Evolutionary conservation across 2,888 invertebrate species (phyloP).

Genomic region (Stenolophus ochropezus): DNA sequence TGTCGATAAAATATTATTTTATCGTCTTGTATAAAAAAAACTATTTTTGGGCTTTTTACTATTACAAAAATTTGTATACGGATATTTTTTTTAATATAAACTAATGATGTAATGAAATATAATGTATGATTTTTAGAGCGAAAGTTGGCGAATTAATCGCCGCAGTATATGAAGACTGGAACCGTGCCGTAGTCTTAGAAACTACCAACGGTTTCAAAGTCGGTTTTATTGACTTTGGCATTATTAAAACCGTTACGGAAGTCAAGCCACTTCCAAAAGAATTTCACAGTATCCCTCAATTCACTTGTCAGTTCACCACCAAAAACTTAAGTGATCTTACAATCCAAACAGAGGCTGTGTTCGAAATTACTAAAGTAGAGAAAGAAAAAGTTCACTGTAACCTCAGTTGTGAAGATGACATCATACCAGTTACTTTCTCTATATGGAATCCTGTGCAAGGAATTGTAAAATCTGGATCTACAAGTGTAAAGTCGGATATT

Average conservation of each 20-base stretch:
- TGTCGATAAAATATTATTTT: no score
- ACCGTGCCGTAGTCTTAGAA: constrained; percentile 61
- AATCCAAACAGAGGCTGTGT: no score
- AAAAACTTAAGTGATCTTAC: background rate
- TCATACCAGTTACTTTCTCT: background rate
- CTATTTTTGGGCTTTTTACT: no score
- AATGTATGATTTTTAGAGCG: constrained; percentile 53
- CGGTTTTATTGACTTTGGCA: constrained; percentile 64
- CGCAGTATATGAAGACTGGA: constrained; percentile 59
- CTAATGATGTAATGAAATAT: background rate
- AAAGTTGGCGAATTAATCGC: constrained; percentile 62
- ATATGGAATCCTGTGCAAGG: background rate
- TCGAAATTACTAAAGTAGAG: constrained; percentile 2
- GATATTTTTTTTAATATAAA: no score
- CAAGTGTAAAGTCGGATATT: background rate
- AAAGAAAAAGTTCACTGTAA: background rate
- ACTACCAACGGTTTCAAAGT: constrained; percentile 57
- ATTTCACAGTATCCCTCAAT: constrained; percentile 61
- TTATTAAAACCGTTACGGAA: constrained; percentile 48
- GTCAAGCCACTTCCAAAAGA: constrained; percentile 59
- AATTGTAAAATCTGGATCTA: background rate
- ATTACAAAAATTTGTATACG: no score
- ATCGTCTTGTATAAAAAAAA: no score
- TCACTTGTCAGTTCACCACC: constrained; percentile 59
- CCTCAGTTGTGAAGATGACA: background rate